phyloP scores from a whole-genome alignment of 2,797 vertebrate genomes.

The Chrysocyon brachyurus region DNA sequence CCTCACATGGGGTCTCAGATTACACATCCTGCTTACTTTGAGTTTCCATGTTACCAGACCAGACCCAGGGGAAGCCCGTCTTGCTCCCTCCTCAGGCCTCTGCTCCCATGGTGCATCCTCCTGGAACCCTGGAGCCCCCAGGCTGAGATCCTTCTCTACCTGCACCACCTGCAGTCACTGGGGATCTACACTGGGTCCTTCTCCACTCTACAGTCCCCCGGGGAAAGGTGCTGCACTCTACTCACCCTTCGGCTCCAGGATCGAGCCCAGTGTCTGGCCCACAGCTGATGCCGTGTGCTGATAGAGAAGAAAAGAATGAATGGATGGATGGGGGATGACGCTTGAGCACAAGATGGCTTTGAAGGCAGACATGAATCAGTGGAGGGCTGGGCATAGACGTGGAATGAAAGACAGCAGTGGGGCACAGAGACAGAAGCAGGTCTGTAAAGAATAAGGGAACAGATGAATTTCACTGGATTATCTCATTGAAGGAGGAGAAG shows the following conservation, averaged over 20 bases:
- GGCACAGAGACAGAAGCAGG: neutral
- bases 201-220: no score
- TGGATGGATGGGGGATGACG: no score
- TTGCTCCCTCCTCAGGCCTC: neutral
- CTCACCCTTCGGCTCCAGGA: neutral
- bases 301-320: neutral
- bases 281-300: neutral
- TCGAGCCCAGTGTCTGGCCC: neutral
- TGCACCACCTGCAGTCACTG: rapidly evolving
- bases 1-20: neutral
- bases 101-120: neutral
- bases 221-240: neutral
- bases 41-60: neutral
- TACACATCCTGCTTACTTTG: neutral
- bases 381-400: neutral
- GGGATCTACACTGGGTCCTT: neutral
- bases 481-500: neutral
- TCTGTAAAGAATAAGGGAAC: neutral
- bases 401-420: neutral
- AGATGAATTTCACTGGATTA: neutral
- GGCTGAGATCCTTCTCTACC: neutral
- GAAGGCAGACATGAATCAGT: neutral
- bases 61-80: neutral
- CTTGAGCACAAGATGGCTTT: neutral
- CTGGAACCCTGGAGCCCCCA: neutral